Conservation (phyloP, 2,797 vertebrate genomes). For the Eleutherodactylus coqui region DNA sequence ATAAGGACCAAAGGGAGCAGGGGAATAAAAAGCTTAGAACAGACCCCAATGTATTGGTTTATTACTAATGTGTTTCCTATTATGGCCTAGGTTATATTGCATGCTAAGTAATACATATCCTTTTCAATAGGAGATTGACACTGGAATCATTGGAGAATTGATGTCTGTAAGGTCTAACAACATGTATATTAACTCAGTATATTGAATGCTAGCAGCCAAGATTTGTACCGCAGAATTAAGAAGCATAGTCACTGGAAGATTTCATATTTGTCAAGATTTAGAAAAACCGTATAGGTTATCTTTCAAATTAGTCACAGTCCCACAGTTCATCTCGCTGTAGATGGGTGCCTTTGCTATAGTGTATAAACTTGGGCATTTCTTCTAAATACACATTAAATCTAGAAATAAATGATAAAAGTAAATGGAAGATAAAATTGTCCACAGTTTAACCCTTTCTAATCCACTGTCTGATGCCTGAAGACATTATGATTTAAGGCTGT, state of each 20-base stretch:
- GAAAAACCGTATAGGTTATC: neutral
- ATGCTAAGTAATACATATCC: conserved; percentile 52
- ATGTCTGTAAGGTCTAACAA: conserved; percentile 40
- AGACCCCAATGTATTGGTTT: conserved; percentile 48
- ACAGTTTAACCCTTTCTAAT: no score
- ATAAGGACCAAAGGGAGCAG: conserved; percentile 58
- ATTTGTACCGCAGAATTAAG: conserved; percentile 46
- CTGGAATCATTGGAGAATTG: conserved; percentile 31
- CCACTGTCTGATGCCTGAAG: no score
- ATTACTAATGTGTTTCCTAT: conserved; percentile 58
- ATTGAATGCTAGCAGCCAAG: conserved; percentile 14
- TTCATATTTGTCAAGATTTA: conserved; percentile 8
- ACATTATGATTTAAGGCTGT: no score
- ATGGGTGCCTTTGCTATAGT: neutral
- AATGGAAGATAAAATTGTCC: no score
- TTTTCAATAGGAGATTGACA: conserved; percentile 51
- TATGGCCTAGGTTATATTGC: conserved; percentile 50
- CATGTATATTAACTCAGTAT: conserved; percentile 27
- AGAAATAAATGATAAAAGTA: no score
- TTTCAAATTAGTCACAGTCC: conserved; percentile 16
- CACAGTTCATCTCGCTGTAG: neutral
- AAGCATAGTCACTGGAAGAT: neutral
- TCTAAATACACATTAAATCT: no score
- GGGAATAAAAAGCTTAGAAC: conserved; percentile 39
- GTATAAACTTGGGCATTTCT: no score